Evolutionary conservation across 1,140 invertebrate genomes (phyloP).

Genomic region (Hyphantria cunea): DNA sequence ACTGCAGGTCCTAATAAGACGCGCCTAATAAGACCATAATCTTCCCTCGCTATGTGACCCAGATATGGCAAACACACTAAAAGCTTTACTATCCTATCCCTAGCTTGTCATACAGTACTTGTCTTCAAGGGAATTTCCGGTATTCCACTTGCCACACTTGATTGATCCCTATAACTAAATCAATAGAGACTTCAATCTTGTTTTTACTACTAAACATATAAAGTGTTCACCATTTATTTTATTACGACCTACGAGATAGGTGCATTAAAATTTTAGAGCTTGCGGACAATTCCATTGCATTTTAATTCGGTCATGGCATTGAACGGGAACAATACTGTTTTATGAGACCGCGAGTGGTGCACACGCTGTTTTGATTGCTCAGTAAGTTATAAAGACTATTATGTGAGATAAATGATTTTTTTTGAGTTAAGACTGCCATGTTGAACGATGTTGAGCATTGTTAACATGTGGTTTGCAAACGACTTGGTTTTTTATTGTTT

Average conservation of each 20-base stretch:
- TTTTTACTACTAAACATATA: too few relatives aligned
- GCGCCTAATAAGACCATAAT: too few relatives aligned
- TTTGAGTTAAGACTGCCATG: slow-evolving; percentile 9
- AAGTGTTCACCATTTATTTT: slow-evolving; percentile 4
- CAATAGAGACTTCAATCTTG: too few relatives aligned
- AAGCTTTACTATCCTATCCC: too few relatives aligned
- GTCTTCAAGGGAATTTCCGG: too few relatives aligned
- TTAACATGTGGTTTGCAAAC: slow-evolving; percentile 11
- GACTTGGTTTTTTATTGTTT: background rate
- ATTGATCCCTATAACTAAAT: too few relatives aligned
- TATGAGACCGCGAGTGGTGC: slow-evolving; percentile 20
- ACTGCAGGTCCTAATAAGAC: too few relatives aligned
- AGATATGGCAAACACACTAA: too few relatives aligned
- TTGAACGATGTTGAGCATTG: slow-evolving; percentile 8
- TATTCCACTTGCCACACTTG: too few relatives aligned
- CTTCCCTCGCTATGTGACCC: too few relatives aligned
- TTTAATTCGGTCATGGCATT: slow-evolving; percentile 11
- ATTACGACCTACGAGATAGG: background rate
- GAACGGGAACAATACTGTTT: slow-evolving; percentile 16
- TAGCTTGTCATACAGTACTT: too few relatives aligned
- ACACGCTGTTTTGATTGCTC: slow-evolving; percentile 19
- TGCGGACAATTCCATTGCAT: slow-evolving; percentile 20
- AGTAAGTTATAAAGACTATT: slow-evolving; percentile 21
- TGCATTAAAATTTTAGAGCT: slow-evolving; percentile 12
- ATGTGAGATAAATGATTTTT: slow-evolving; percentile 10